Base-by-base conservation (phyloP, 2,113 vertebrate species). In the Capra hircus region DNA sequence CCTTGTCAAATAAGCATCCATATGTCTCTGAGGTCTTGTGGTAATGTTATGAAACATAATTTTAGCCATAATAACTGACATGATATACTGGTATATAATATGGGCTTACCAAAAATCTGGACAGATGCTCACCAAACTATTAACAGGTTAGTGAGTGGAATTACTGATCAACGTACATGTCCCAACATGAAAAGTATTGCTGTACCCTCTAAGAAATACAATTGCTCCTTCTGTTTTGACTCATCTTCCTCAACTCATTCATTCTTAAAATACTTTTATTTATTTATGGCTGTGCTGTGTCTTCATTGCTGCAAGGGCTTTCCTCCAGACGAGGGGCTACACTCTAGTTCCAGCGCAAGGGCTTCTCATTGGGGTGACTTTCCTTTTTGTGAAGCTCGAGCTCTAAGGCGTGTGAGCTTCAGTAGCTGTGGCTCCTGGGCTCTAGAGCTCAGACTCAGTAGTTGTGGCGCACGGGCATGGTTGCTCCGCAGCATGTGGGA, bases 1-100 rank as follows among this genome's bases (percentile, higher is more conserved):
- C 83, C 67, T 87, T 88, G 17, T 55, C 83, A 53, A 90, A 90
- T 25, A 71, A 80, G 62, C 28, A 50, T 48, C 43, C 74, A 33
- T 16, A n/a, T 33, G 25, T 84, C 71, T 88, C 23, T 81, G 84
- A 90, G 94, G 55, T 85, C 97, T 97, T 90, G 45, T 64, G 27
- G 81, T 81, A 48, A 94, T 95, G 17, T 81, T 85, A 64, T 10
- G 36, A 74, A 92, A 23, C 48, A 94, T 62, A 88, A 71, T 91
- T 93, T 92, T 67, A 91, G 71, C 16, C 77, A 96, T 40, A 33
- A 80, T 87, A 95, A 96, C 12, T 36, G 85, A 48, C 40, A 59
- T 40, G 12, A 25, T 92, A 8, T 90, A 21, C 78, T 91, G 94
- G 33, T 74, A 25, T 71, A 36, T 36, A 67, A 88, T 45, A 86